phyloP scores from a whole-genome alignment of 2,797 vertebrate species.

The Melanotaenia nigrans region DNA sequence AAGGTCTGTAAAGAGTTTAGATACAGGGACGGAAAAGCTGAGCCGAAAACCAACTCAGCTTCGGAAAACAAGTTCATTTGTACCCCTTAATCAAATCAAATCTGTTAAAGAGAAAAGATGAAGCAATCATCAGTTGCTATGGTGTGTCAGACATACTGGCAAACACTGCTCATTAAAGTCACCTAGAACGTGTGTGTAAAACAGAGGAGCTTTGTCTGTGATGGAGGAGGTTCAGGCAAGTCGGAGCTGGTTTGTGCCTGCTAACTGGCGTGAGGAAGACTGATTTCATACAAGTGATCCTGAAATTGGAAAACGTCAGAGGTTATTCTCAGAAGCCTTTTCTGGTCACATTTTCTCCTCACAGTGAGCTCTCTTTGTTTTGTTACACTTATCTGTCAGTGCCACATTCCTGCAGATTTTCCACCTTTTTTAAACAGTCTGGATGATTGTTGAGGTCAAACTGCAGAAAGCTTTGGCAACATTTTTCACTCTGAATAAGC shows the following conservation, averaged over 20 bases:
- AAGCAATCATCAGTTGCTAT: constrained; percentile 16
- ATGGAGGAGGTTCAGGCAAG: constrained; percentile 45
- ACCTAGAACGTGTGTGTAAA: constrained; percentile 11
- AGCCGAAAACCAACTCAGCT: neutral
- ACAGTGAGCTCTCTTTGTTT: constrained; percentile 12
- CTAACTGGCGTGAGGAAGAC: neutral
- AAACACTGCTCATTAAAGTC: constrained; percentile 23
- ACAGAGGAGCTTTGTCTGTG: constrained; percentile 59
- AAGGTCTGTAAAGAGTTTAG: neutral
- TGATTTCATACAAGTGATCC: constrained; percentile 13
- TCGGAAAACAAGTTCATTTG: neutral
- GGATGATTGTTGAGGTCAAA: constrained; percentile 6
- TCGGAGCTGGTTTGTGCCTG: constrained; percentile 49
- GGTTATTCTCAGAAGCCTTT: constrained; percentile 11
- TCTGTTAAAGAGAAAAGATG: neutral
- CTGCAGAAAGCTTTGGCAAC: neutral
- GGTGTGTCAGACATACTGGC: constrained; percentile 11
- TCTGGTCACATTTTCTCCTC: neutral
- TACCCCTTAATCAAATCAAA: neutral
- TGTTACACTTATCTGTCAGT: neutral
- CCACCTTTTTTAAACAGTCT: neutral
- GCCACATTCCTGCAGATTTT: neutral
- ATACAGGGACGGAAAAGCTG: neutral
- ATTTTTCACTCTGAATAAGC: neutral
- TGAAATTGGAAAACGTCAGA: constrained; percentile 8